phyloP scores from a whole-genome alignment of 64 coral and sea anemone species.

The Dendronephthya gigantea region DNA sequence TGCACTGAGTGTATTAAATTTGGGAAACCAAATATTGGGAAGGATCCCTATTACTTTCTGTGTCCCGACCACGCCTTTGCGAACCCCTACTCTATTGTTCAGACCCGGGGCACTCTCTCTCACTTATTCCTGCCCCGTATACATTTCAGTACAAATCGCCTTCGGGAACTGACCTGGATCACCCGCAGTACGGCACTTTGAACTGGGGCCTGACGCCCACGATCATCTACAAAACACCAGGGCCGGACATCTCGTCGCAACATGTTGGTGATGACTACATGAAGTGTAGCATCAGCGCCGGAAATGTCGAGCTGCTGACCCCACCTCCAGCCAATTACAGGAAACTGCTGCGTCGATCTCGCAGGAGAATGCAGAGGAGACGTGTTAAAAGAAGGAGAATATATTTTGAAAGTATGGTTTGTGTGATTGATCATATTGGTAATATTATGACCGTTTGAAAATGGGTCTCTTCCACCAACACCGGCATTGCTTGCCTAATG shows the following conservation, averaged over 20 bases:
- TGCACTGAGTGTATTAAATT: too few relatives aligned
- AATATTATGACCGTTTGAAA: too few relatives aligned
- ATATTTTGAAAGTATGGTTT: not conserved
- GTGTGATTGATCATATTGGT: too few relatives aligned
- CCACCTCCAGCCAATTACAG: not conserved
- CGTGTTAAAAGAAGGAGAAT: not conserved
- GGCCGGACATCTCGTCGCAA: not conserved
- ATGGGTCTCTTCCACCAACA: too few relatives aligned
- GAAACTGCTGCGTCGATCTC: not conserved
- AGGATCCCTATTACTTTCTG: too few relatives aligned
- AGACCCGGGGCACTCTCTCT: too few relatives aligned
- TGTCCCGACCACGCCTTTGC: too few relatives aligned
- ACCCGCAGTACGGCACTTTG: not conserved
- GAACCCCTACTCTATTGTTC: too few relatives aligned
- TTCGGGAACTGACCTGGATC: not conserved
- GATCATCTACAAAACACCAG: conserved; percentile 12
- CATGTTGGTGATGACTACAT: not conserved
- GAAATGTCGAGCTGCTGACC: not conserved
- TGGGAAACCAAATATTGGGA: too few relatives aligned
- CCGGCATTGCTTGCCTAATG: too few relatives aligned
- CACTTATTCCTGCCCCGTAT: too few relatives aligned
- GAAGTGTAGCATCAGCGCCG: not conserved
- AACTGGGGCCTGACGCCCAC: not conserved
- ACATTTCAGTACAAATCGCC: not conserved
- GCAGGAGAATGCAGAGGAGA: not conserved